Evolutionary conservation across 2,113 vertebrate species (phyloP).

Genomic region (Chionomys nivalis): DNA sequence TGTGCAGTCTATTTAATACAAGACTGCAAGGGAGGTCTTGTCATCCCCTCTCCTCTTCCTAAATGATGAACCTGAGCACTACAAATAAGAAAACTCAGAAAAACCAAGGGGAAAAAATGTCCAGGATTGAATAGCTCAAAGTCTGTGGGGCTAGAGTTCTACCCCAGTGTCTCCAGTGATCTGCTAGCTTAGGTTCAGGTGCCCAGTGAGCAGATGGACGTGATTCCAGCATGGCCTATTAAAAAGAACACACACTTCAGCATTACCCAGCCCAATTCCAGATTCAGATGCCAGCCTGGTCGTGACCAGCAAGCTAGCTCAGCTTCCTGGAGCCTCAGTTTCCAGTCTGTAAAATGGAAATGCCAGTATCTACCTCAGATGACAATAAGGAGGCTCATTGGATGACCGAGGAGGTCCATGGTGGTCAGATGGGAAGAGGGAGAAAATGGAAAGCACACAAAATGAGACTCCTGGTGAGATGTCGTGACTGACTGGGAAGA

Average conservation of each 20-base stretch:
- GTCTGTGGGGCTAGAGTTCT: neutral
- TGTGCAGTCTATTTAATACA: neutral
- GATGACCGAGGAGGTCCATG: neutral
- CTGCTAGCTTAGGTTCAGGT: neutral
- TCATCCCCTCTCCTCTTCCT: neutral
- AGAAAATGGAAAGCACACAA: neutral
- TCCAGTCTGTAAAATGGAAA: too few species aligned
- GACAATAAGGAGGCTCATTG: neutral
- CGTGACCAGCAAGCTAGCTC: neutral
- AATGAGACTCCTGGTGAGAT: neutral
- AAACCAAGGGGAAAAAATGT: neutral
- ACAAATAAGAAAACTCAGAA: neutral
- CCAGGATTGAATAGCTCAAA: neutral
- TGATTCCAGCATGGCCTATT: neutral
- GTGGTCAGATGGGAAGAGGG: neutral
- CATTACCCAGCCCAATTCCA: neutral
- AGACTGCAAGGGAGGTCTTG: rapidly evolving
- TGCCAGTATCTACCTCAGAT: neutral
- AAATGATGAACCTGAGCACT: neutral
- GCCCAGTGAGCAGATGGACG: too few species aligned
- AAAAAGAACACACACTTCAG: neutral
- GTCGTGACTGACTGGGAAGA: neutral
- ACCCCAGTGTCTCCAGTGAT: neutral
- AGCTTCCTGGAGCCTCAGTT: too few species aligned
- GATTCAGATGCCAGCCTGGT: neutral